Evolutionary conservation across 2,888 invertebrate species (phyloP), one percentile per base, ranked within the genome.

Genomic region (Dermolepida albohirtum): DNA sequence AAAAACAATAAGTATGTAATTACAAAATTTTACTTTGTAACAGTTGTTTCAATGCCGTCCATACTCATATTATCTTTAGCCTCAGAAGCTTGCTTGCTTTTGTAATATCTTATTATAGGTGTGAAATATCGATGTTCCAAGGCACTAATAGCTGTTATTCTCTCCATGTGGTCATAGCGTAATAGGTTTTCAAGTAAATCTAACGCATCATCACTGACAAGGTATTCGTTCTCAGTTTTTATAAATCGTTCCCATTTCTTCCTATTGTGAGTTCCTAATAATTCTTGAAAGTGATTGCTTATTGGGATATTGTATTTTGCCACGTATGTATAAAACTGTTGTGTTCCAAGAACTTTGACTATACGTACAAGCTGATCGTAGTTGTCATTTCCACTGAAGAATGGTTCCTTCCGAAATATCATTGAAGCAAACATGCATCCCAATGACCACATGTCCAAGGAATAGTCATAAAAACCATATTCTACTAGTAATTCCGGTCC

Each of bases 351-450:
- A 29, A 83, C 79, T 73, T 81, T 82, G 1, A 81, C 82, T 44
- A 84, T 83, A 49, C 79, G 75, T 39, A 81, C 72, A 54, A 84
- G 70, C 69, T 83, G 83, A 73, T 84, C 82, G 64, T 76, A 75
- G 69, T 84, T 83, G 66, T 83, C 81, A 50, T 73, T 74, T 1
- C 83, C 83, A 64, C 80, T 80, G 71, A 83, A 83, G 64, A 83
- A 83, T 0, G 83, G 83, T 66, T 83, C 83, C 70, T 78, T 82
- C 22, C 82, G 73, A 70, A 83, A 83, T 29, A 83, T 76, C 82
- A 83, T 83, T 7, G 83, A 78, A 5, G 83, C 83, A 65, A 83
- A 82, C 77, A 83, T 79, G 68, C 83, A 83, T 0, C 83, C 83
- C 57, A 82, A 71, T 8, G 83, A 83, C 83, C 83, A 83, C 74